These are phyloP conservation scores for Bergia sp. DNA, from an alignment of 92 coral and sea anemone genomes.

Conservation along the genomic window DNA sequence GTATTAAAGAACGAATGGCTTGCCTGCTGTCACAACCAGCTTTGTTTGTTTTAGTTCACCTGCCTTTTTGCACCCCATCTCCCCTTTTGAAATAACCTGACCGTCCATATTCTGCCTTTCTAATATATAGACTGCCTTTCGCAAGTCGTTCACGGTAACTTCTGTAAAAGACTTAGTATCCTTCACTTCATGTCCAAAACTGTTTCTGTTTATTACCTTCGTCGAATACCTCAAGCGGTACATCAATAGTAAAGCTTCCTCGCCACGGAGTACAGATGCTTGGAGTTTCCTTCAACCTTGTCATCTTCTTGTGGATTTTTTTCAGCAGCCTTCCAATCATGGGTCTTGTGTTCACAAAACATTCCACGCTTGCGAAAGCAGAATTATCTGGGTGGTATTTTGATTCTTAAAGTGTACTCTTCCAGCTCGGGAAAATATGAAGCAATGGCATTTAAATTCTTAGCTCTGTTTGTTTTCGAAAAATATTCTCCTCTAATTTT, in stretches of 20 bases:
- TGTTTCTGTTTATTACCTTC: slow-evolving; percentile 32
- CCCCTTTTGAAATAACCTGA: slow-evolving; percentile 22
- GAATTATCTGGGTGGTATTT: no score
- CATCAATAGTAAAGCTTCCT: slow-evolving; percentile 34
- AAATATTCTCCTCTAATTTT: background rate
- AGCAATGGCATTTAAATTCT: background rate
- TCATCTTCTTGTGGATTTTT: slow-evolving; percentile 14
- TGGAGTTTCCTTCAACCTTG: slow-evolving; percentile 40
- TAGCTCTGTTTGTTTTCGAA: background rate
- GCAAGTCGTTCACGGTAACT: slow-evolving; percentile 13
- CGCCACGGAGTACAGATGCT: slow-evolving; percentile 35
- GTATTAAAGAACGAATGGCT: slow-evolving; percentile 38
- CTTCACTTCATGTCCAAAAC: slow-evolving; percentile 45
- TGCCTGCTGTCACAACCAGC: slow-evolving; percentile 33
- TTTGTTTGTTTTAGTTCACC: slow-evolving; percentile 42
- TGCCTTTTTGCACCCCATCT: slow-evolving; percentile 33
- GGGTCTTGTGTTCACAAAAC: no score
- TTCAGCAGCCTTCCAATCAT: background rate
- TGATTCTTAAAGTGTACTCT: background rate
- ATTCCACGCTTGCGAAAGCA: no score
- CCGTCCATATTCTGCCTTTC: slow-evolving; percentile 51
- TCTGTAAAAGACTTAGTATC: slow-evolving; percentile 21
- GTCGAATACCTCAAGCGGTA: slow-evolving; percentile 19
- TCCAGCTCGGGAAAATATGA: background rate
- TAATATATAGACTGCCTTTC: slow-evolving; percentile 28